phyloP scores from a whole-genome alignment of 2,888 invertebrate species.

The Dryobotodes eremita region DNA sequence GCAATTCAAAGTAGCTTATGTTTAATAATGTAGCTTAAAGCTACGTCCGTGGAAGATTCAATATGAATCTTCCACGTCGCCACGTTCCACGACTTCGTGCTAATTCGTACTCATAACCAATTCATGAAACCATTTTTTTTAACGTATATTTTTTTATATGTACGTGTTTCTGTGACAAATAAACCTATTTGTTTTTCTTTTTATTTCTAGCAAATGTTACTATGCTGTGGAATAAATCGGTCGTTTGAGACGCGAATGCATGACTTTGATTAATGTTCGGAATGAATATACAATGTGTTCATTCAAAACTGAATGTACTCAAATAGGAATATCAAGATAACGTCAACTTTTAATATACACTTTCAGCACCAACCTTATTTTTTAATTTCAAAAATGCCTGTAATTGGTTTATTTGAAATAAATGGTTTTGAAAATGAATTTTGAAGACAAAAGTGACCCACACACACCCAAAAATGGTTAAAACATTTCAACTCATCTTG shows the following conservation, averaged over 20 bases:
- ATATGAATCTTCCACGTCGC: background rate
- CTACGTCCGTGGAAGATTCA: background rate
- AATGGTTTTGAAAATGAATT: too few relatives aligned
- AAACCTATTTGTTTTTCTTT: too few relatives aligned
- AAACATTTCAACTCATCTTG: too few relatives aligned
- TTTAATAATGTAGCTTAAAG: background rate
- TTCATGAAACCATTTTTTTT: too few relatives aligned
- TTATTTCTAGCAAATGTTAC: background rate
- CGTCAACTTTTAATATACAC: background rate
- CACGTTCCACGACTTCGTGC: background rate
- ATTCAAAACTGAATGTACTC: background rate
- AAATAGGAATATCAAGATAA: background rate
- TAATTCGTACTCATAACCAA: background rate
- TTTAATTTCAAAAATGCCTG: too few relatives aligned
- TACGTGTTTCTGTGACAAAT: too few relatives aligned
- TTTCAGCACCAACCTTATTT: background rate
- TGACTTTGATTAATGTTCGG: background rate
- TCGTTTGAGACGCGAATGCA: background rate
- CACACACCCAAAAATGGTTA: too few relatives aligned
- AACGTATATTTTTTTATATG: too few relatives aligned
- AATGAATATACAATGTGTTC: background rate
- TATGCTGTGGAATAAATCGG: background rate
- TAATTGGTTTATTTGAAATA: too few relatives aligned
- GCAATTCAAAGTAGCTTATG: background rate
- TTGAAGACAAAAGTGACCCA: too few relatives aligned